Percentiles rank a stretch among this genome's conserved stretches.
Evolutionary conservation across 1,140 invertebrate species (phyloP).

Genomic region (Brachionus manjavacas): DNA sequence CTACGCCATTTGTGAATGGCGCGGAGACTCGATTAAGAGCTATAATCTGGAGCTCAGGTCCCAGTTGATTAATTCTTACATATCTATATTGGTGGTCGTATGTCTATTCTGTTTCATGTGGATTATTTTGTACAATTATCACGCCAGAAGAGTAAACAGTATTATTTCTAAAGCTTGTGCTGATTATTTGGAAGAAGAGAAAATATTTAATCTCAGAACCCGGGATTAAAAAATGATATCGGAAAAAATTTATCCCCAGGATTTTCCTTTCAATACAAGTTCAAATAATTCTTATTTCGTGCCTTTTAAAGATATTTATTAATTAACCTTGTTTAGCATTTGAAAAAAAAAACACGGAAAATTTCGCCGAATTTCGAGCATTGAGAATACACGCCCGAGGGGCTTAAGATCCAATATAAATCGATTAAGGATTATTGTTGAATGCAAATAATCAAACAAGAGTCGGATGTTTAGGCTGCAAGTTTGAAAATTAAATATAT

Average conservation of each 20-base stretch:
- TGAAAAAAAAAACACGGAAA: neutral
- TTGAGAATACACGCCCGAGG: neutral
- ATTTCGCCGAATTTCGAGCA: neutral
- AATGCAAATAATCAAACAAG: neutral
- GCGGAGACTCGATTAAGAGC: neutral
- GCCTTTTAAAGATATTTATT: neutral
- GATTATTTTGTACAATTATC: slow-evolving; percentile 2
- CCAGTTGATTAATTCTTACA: slow-evolving; percentile 4
- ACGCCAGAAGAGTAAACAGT: neutral
- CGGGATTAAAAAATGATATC: neutral
- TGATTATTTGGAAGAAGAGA: slow-evolving; percentile 13
- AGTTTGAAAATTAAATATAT: neutral
- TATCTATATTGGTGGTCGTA: neutral
- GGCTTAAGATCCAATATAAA: neutral
- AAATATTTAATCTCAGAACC: slow-evolving; percentile 5
- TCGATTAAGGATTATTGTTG: neutral
- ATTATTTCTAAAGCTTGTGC: neutral
- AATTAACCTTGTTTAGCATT: neutral
- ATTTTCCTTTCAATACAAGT: neutral
- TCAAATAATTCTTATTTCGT: neutral
- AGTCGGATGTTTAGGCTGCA: neutral
- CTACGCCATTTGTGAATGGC: slow-evolving; percentile 12
- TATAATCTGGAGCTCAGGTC: neutral
- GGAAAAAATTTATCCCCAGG: neutral
- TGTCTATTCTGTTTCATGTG: neutral